Evolutionary conservation across 64 coral and sea anemone genomes (phyloP).

Genomic region (Porites lutea): DNA sequence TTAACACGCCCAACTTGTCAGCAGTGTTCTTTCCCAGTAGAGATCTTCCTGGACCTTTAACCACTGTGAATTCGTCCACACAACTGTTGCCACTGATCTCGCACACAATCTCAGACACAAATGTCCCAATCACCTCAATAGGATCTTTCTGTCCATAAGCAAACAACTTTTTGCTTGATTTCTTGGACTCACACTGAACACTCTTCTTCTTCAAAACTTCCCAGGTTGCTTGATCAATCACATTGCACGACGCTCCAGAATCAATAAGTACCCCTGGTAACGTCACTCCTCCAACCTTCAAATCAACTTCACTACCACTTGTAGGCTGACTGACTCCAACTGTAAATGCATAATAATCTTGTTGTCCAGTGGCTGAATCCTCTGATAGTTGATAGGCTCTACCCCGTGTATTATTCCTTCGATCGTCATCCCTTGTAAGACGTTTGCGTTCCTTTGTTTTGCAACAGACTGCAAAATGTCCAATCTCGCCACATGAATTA

Average conservation of each 20-base stretch:
- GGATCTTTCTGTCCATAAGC: too few species aligned
- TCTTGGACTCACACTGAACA: too few species aligned
- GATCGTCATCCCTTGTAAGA: conserved; percentile 29
- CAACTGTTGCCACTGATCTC: too few species aligned
- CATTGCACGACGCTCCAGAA: neutral
- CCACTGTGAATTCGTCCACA: too few species aligned
- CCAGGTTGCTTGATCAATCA: neutral
- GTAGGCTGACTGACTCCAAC: conserved; percentile 44
- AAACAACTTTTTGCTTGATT: too few species aligned
- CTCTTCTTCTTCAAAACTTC: neutral
- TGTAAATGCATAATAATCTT: conserved; percentile 58
- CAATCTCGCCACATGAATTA: conserved; percentile 46
- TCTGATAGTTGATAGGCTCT: conserved; percentile 55
- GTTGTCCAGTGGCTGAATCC: conserved; percentile 41
- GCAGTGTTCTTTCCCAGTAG: too few species aligned
- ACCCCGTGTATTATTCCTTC: conserved; percentile 42
- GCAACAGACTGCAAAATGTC: conserved; percentile 51
- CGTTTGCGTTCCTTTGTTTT: conserved; percentile 55
- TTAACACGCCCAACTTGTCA: too few species aligned
- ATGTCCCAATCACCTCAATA: too few species aligned
- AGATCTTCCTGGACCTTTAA: too few species aligned
- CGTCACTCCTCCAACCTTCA: neutral
- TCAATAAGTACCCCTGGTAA: neutral
- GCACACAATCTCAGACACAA: too few species aligned
- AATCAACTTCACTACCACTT: neutral